These are phyloP conservation scores for Hemicrepidius hirtus DNA, from an alignment of 2,888 invertebrate genomes.

Conservation along the genomic window DNA sequence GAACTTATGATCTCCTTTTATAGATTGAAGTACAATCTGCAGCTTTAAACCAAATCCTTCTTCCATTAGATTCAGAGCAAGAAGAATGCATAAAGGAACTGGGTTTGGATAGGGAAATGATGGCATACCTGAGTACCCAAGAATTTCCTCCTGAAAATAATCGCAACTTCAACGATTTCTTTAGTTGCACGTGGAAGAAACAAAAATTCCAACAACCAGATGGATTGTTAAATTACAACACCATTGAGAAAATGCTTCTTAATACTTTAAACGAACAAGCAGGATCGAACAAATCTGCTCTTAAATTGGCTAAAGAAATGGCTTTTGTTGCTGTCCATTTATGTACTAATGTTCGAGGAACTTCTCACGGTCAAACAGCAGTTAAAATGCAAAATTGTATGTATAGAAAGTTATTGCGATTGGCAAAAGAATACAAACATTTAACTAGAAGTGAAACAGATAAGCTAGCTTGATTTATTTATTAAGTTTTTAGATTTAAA, in stretches of 20 bases:
- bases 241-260: slow-evolving; percentile 4
- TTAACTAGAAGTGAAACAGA: neutral
- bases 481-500: no score
- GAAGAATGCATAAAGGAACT: slow-evolving; percentile 35
- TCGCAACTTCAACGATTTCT: slow-evolving; percentile 26
- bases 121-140: slow-evolving; percentile 6
- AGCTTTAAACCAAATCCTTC: neutral
- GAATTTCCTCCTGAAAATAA: slow-evolving; percentile 33
- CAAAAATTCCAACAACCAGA: slow-evolving; percentile 6
- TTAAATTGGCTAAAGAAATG: slow-evolving; percentile 9
- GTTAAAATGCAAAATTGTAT: slow-evolving; percentile 38
- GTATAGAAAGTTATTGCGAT: slow-evolving; percentile 20
- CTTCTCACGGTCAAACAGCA: slow-evolving; percentile 35
- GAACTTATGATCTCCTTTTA: no score
- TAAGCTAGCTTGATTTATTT: no score
- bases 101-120: slow-evolving; percentile 20
- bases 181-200: slow-evolving; percentile 31
- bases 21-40: neutral
- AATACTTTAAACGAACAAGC: slow-evolving; percentile 1
- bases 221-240: slow-evolving; percentile 24
- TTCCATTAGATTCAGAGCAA: slow-evolving; percentile 26
- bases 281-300: neutral
- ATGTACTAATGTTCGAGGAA: slow-evolving; percentile 12
- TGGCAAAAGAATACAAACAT: neutral
- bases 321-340: neutral